Evolutionary conservation across 2,797 vertebrate species (phyloP).

Genomic region (Enteromius radiatus): DNA sequence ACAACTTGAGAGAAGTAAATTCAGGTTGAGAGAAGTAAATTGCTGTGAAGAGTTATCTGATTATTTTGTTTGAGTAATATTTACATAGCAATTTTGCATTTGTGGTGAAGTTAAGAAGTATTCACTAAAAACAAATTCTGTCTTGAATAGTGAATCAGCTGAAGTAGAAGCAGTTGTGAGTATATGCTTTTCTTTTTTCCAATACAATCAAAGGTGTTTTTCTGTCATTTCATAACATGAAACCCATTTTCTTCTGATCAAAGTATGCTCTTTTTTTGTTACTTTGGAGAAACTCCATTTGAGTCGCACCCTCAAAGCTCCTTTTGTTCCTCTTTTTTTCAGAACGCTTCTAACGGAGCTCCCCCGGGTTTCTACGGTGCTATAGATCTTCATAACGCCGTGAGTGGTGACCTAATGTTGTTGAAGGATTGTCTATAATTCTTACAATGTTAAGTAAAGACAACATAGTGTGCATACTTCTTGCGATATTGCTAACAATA

Average conservation of each 20-base stretch:
- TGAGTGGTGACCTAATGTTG: slow-evolving; percentile 63
- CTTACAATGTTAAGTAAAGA: slow-evolving; percentile 43
- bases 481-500: slow-evolving; percentile 31
- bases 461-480: slow-evolving; percentile 19
- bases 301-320: slow-evolving; percentile 35
- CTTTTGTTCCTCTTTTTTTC: slow-evolving; percentile 57
- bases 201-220: neutral
- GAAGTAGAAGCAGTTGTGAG: slow-evolving; percentile 95
- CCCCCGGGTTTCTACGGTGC: slow-evolving; percentile 70
- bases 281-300: slow-evolving; percentile 37
- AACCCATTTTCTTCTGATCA: slow-evolving; percentile 26
- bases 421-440: slow-evolving; percentile 49
- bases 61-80: neutral
- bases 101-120: neutral
- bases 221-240: neutral
- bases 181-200: slow-evolving; percentile 33
- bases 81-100: neutral
- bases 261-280: slow-evolving; percentile 18
- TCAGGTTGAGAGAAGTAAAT: neutral
- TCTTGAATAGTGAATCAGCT: slow-evolving; percentile 86
- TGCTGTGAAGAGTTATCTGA: neutral
- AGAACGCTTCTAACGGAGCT: slow-evolving; percentile 76
- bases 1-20: neutral
- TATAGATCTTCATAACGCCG: slow-evolving; percentile 77
- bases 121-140: slow-evolving; percentile 48